Evolutionary conservation across 2,113 vertebrate species (phyloP).

Genomic region (Gopherus evgoodei): DNA sequence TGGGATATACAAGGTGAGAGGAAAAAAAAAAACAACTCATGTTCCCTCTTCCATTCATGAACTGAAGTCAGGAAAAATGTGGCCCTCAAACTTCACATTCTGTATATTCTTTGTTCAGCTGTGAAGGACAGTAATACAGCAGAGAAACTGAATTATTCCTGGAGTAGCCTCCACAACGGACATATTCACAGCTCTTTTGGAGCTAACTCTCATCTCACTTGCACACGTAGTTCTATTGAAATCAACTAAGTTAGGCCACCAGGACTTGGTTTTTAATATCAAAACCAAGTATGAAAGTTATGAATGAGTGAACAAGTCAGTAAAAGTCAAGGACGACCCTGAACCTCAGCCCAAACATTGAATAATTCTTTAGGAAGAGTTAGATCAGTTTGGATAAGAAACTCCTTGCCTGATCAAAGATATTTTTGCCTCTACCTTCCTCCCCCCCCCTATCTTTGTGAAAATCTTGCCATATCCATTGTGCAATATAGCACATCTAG

Average conservation of each 20-base stretch:
- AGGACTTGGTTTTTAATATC: neutral
- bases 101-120: neutral
- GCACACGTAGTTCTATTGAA: neutral
- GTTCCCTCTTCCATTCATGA: neutral
- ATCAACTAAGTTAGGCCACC: neutral
- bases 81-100: neutral
- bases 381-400: neutral
- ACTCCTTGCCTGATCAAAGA: neutral
- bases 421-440: neutral
- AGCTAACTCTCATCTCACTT: neutral
- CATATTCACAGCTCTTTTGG: neutral
- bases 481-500: accelerated
- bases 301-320: neutral
- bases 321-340: neutral
- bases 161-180: neutral
- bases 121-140: neutral
- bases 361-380: neutral
- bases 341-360: neutral
- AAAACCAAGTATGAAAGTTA: neutral
- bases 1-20: neutral
- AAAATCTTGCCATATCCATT: neutral
- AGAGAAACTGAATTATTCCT: neutral
- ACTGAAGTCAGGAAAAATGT: neutral
- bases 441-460: neutral
- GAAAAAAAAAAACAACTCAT: neutral